A percentile compares a stretch with the other conserved stretches of the same genome.
These are phyloP conservation scores for Ptychodera flava DNA, from an alignment of 35 echinoderm and acorn worm species.

Conservation along the genomic window DNA sequence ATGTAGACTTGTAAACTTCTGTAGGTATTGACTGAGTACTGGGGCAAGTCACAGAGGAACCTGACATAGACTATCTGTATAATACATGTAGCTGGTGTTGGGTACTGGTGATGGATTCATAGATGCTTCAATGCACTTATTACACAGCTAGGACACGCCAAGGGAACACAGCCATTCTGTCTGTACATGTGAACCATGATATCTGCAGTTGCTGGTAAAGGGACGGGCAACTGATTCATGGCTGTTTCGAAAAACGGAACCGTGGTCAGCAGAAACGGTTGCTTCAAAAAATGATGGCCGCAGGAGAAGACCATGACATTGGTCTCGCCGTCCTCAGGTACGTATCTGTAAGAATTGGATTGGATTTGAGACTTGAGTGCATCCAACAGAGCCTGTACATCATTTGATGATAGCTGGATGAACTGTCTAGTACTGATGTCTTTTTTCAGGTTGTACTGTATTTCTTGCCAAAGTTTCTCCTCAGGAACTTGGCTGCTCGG, in stretches of 20 bases:
- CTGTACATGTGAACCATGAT: slow-evolving; percentile 44
- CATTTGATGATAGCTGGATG: slow-evolving; percentile 6
- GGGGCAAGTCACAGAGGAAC: too few relatives aligned
- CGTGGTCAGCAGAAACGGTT: slow-evolving; percentile 26
- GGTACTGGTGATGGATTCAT: too few relatives aligned
- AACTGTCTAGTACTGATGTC: slow-evolving; percentile 23
- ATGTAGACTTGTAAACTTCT: too few relatives aligned
- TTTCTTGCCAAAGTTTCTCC: slow-evolving; percentile 78
- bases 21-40: too few relatives aligned
- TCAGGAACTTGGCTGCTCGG: slow-evolving; percentile 24
- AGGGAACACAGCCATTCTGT: slow-evolving; percentile 38
- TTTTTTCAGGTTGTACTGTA: slow-evolving; percentile 62
- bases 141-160: slow-evolving; percentile 68
- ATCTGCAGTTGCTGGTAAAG: slow-evolving; percentile 40
- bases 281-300: slow-evolving; percentile 48
- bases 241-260: slow-evolving; percentile 27
- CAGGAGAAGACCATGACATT: slow-evolving; percentile 74
- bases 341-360: neutral
- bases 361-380: neutral
- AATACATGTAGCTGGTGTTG: too few relatives aligned
- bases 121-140: slow-evolving; percentile 31
- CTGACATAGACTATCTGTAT: too few relatives aligned
- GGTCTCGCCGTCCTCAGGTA: neutral
- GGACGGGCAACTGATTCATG: slow-evolving; percentile 40
- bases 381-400: slow-evolving; percentile 6